These are phyloP conservation scores for Salvelinus namaycush DNA, from an alignment of 2,113 vertebrate genomes.

Conservation along the genomic window DNA sequence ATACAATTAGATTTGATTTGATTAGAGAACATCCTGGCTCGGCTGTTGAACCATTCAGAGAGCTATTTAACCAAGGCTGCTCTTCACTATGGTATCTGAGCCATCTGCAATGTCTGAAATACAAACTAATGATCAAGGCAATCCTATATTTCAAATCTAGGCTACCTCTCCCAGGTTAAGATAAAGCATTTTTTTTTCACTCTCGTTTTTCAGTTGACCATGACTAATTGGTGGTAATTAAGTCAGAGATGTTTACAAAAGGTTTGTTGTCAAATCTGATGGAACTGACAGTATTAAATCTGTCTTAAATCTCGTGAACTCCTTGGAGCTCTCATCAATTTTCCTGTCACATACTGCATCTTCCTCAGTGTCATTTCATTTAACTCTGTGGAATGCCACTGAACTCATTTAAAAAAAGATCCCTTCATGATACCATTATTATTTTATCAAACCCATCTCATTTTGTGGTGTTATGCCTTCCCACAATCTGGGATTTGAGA, in stretches of 20 bases:
- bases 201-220: not conserved
- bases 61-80: not conserved
- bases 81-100: not conserved
- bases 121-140: not conserved
- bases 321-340: slow-evolving; percentile 4
- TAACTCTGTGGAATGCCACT: slow-evolving; percentile 4
- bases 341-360: not conserved
- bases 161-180: not conserved
- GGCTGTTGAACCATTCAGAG: not conserved
- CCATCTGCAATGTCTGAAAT: not conserved
- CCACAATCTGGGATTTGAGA: slow-evolving; percentile 10
- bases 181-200: not conserved
- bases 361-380: not conserved
- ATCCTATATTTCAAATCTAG: not conserved
- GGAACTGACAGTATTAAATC: not conserved
- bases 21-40: not conserved
- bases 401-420: too few species aligned
- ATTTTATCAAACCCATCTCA: slow-evolving; percentile 3
- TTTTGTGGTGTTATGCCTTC: slow-evolving; percentile 23
- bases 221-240: not conserved
- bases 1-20: too few species aligned
- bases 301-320: not conserved
- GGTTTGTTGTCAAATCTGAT: not conserved
- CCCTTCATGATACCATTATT: too few species aligned
- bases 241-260: not conserved